Base-by-base conservation (phyloP, 2,797 vertebrate genomes). In the Fistularia commersonii region DNA sequence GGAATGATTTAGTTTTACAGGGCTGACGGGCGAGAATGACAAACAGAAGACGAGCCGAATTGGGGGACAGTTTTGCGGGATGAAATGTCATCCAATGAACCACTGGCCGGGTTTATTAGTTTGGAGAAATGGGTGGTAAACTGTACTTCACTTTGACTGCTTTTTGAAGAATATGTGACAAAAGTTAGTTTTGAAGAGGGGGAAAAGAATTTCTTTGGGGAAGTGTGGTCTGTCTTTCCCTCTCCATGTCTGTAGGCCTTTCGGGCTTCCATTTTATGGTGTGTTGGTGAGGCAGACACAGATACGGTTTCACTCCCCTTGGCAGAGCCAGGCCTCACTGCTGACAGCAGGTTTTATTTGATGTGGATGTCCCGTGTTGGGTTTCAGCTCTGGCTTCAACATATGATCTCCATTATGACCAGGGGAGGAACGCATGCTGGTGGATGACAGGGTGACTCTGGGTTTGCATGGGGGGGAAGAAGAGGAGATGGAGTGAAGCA, bases 381-480 rank as follows among this genome's bases (percentile, higher is more conserved):
- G 87, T 89, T 90, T 85, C 88, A 88, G 83, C 9, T 58, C 81
- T 66, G 80, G 76, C 79, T 85, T 83, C 77, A 84, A 88, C 89
- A 91, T 90, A 84, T 90, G 89, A 91, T 91, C 86, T 87, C 82
- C 87, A 90, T 91, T 91, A 91, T 83, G 79, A 83, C 76, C 75
- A 76, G 71, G 84, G 79, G 63, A 83, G 79, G 66, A 86, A 77
- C 50, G 71, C 69, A 79, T 75, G 82, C 79, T 68, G 76, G 81
- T 69, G 77, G 72, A 84, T 80, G 83, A 79, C 79, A 4, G 83
- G 75, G 84, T 80, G 82, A 85, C 79, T 82, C 60, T 59, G 74
- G 69, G 72, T 63, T 23, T 23, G 23, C 23, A 51, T 40, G 39
- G 8, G 10, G 69, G 81, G 77, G 49, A 57, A 62, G 68, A 58